Conservation (phyloP, 2,113 vertebrate species). For the Xenotilapia flavipinnis region DNA sequence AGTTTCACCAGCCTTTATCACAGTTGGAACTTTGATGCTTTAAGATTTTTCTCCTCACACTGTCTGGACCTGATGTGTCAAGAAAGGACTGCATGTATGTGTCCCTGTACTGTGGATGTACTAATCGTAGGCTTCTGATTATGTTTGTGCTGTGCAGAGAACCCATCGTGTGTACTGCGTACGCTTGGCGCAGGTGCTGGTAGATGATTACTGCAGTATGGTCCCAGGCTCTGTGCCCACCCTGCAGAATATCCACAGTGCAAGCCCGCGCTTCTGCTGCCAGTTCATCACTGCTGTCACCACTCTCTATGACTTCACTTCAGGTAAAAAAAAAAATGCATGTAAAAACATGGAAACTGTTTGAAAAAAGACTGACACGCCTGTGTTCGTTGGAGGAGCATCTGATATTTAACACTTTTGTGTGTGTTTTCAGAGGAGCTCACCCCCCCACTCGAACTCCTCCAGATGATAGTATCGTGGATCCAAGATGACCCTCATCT, state of each 20-base stretch:
- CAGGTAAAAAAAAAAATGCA: constrained; percentile 66
- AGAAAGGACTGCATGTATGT: background rate
- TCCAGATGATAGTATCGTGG: constrained; percentile 92
- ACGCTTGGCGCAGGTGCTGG: constrained; percentile 83
- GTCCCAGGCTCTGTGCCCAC: constrained; percentile 88
- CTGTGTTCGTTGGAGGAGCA: background rate
- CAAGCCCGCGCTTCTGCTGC: constrained; percentile 96
- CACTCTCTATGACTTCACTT: constrained; percentile 86
- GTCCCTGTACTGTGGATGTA: background rate
- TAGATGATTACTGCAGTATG: constrained; percentile 93
- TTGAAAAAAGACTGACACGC: background rate
- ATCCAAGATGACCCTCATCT: constrained; percentile 89
- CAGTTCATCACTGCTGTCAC: constrained; percentile 93
- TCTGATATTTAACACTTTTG: background rate
- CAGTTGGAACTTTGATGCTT: background rate
- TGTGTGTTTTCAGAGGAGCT: constrained; percentile 79
- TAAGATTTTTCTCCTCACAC: background rate
- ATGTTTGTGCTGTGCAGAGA: constrained; percentile 64
- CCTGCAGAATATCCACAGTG: constrained; percentile 83
- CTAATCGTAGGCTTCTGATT: background rate
- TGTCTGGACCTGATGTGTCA: background rate
- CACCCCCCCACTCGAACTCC: constrained; percentile 84
- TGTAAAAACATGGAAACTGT: background rate
- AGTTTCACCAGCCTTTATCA: background rate
- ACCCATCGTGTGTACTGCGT: constrained; percentile 86